Conservation (phyloP, 2,113 vertebrate species). For the Megalops atlanticus region DNA sequence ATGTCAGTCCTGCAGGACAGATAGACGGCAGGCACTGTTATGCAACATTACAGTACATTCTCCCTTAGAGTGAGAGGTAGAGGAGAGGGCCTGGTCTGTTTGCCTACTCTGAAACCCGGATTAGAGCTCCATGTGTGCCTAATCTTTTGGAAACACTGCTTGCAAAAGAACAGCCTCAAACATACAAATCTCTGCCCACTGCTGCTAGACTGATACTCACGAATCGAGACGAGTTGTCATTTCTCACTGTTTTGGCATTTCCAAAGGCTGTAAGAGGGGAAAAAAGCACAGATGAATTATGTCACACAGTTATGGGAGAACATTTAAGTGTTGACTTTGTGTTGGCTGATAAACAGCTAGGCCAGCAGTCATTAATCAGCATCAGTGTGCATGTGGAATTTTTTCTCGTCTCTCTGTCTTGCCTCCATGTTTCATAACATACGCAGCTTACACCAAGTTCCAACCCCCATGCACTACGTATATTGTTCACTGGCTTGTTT, state of each 20-base stretch:
- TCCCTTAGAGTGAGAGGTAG: not conserved
- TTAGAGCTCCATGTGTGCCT: slow-evolving; percentile 30
- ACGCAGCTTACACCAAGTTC: not conserved
- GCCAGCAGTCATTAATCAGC: not conserved
- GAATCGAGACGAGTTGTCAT: slow-evolving; percentile 98
- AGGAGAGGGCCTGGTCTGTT: not conserved
- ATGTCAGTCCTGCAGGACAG: not conserved
- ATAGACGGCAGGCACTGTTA: not conserved
- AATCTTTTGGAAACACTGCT: slow-evolving; percentile 35
- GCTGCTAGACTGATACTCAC: slow-evolving; percentile 78
- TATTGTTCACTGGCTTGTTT: not conserved
- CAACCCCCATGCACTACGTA: not conserved
- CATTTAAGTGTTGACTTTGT: not conserved
- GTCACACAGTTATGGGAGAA: not conserved
- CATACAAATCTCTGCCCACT: not conserved
- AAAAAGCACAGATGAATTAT: not conserved
- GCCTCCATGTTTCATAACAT: not conserved
- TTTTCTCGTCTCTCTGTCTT: not conserved
- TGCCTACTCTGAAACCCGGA: not conserved
- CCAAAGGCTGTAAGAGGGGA: slow-evolving; percentile 83
- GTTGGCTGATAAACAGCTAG: not conserved
- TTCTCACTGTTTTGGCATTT: slow-evolving; percentile 97
- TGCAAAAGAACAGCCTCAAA: not conserved
- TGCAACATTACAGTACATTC: not conserved
- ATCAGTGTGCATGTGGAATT: not conserved